A percentile compares a stretch with the other conserved stretches of the same genome.
phyloP scores from a whole-genome alignment of 2,797 vertebrate species.

The Orientallactaga sibirica region DNA sequence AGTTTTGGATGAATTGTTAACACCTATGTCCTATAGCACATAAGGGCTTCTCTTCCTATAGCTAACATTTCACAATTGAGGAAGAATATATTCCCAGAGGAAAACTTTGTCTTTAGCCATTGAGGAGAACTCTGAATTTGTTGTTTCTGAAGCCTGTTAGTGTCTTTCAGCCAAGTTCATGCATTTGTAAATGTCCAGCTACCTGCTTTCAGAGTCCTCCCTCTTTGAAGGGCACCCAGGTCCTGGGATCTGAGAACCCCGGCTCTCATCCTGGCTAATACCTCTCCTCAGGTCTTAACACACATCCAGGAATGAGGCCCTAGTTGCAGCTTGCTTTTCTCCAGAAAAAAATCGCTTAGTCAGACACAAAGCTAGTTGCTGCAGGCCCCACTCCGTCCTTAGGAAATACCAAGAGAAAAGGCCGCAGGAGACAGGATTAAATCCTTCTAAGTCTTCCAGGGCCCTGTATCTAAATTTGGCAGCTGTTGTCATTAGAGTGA shows the following conservation, averaged over 20 bases:
- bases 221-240: not conserved
- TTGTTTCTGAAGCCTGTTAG: not conserved
- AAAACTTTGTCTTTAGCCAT: not conserved
- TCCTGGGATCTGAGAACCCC: not conserved
- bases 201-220: not conserved
- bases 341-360: conserved; percentile 75
- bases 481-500: not conserved
- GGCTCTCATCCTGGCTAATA: not conserved
- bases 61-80: not conserved
- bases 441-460: not conserved
- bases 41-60: not conserved
- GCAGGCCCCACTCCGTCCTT: conserved; percentile 76
- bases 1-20: not conserved
- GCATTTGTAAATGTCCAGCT: not conserved
- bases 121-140: not conserved
- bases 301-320: conserved; percentile 67
- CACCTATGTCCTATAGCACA: not conserved
- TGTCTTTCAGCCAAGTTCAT: not conserved
- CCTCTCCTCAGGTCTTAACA: conserved; percentile 6
- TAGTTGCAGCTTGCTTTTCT: conserved; percentile 70
- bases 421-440: conserved; percentile 47
- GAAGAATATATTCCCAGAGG: not conserved
- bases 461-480: not conserved
- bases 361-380: conserved; percentile 78
- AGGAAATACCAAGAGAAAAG: conserved; percentile 76